phyloP scores from a whole-genome alignment of 30 jellyfish, hydroid and myxozoan species.

The Catostylus mosaicus region DNA sequence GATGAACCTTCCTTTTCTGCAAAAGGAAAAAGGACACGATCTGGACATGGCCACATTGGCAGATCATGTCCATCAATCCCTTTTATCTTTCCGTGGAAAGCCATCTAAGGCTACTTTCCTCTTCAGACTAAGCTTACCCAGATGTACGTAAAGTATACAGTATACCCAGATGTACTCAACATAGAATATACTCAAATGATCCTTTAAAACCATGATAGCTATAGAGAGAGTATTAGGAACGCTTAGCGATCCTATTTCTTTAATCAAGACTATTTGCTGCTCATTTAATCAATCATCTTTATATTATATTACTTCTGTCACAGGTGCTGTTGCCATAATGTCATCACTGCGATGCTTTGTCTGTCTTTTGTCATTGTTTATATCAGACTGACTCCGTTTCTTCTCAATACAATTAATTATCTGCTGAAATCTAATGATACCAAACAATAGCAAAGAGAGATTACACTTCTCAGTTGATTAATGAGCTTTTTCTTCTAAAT shows the following conservation, averaged over 20 bases:
- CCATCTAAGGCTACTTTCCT: too few species aligned
- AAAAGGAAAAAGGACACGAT: too few species aligned
- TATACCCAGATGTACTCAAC: too few species aligned
- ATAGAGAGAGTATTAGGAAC: background rate
- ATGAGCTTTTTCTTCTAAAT: slow-evolving; percentile 9
- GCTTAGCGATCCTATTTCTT: background rate
- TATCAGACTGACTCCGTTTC: slow-evolving; percentile 31
- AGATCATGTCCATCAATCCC: too few species aligned
- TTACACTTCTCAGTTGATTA: slow-evolving; percentile 18
- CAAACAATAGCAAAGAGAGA: slow-evolving; percentile 15
- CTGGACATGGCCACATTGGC: too few species aligned
- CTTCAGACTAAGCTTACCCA: too few species aligned
- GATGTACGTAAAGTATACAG: too few species aligned
- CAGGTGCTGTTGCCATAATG: slow-evolving; percentile 34
- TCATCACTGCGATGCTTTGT: slow-evolving; percentile 29
- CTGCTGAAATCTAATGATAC: slow-evolving; percentile 22
- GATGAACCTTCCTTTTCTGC: too few species aligned
- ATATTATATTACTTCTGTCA: background rate
- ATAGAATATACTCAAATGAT: background rate
- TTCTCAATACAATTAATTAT: slow-evolving; percentile 19
- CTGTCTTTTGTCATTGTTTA: slow-evolving; percentile 13
- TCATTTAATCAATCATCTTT: background rate
- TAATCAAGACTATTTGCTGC: background rate
- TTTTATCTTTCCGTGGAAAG: too few species aligned
- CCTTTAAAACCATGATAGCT: background rate